Evolutionary conservation across 2,113 vertebrate genomes (phyloP).

Genomic region (Phylloscopus whistleri): DNA sequence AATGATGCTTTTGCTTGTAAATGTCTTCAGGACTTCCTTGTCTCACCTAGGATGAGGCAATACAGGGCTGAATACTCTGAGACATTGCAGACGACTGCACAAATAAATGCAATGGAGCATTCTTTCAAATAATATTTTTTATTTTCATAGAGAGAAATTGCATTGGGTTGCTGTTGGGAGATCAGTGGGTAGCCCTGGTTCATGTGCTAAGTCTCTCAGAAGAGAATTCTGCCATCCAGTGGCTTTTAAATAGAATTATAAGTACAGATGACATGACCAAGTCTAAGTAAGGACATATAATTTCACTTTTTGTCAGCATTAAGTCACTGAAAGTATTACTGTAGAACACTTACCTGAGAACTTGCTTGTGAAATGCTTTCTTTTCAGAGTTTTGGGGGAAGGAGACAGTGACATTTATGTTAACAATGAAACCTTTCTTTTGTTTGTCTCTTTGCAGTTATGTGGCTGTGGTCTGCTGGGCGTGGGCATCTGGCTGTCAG

Average conservation of each 20-base stretch:
- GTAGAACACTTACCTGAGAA: background rate
- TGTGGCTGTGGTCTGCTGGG: slow-evolving; percentile 97
- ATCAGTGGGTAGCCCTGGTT: background rate
- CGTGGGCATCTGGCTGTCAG: slow-evolving; percentile 98
- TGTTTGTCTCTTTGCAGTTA: slow-evolving; percentile 79
- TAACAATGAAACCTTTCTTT: background rate
- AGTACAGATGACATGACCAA: background rate
- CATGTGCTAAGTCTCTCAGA: background rate
- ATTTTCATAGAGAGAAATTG: background rate
- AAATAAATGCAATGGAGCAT: background rate
- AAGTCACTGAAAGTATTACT: background rate
- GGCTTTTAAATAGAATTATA: background rate
- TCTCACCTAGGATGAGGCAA: background rate
- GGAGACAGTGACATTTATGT: background rate
- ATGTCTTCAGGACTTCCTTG: background rate
- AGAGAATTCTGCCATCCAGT: background rate
- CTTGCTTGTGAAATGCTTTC: background rate
- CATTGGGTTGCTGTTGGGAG: background rate
- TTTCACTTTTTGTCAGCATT: background rate
- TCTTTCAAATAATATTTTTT: background rate
- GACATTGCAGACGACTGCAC: background rate
- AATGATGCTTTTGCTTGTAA: background rate
- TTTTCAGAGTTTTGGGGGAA: background rate
- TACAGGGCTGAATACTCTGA: background rate
- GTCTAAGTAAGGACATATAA: background rate